Evolutionary conservation across 2,797 vertebrate species (phyloP).

Genomic region (Synanceia verrucosa): DNA sequence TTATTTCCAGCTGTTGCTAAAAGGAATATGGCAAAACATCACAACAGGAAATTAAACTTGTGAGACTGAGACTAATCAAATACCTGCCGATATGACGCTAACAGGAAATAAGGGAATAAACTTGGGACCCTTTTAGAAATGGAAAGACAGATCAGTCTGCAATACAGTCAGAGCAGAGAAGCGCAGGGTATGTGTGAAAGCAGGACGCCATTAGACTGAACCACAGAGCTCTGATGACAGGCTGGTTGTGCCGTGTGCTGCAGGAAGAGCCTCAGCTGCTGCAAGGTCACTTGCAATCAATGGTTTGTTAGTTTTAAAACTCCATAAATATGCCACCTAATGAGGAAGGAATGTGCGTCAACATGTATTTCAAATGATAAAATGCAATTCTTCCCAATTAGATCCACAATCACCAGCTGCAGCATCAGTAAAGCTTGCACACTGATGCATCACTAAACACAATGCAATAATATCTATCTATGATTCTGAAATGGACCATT

Average conservation of each 20-base stretch:
- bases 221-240: conserved; percentile 29
- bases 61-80: neutral
- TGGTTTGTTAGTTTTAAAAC: neutral
- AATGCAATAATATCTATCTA: neutral
- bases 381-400: neutral
- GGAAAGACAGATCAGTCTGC: neutral
- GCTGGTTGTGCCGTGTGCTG: neutral
- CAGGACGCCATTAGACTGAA: neutral
- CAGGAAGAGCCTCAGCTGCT: conserved; percentile 34
- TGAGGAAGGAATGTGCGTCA: neutral
- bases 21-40: conserved; percentile 1
- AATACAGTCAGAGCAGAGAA: neutral
- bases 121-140: neutral
- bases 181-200: neutral
- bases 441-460: neutral
- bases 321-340: neutral
- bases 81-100: neutral
- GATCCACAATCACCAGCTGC: neutral
- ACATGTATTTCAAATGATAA: neutral
- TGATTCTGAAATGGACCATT: neutral
- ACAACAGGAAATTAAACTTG: conserved; percentile 16
- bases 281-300: conserved; percentile 3
- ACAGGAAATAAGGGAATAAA: neutral
- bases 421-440: neutral
- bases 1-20: conserved; percentile 3